Evolutionary conservation across 2,113 vertebrate genomes (phyloP).

Genomic region (Nerophis ophidion): DNA sequence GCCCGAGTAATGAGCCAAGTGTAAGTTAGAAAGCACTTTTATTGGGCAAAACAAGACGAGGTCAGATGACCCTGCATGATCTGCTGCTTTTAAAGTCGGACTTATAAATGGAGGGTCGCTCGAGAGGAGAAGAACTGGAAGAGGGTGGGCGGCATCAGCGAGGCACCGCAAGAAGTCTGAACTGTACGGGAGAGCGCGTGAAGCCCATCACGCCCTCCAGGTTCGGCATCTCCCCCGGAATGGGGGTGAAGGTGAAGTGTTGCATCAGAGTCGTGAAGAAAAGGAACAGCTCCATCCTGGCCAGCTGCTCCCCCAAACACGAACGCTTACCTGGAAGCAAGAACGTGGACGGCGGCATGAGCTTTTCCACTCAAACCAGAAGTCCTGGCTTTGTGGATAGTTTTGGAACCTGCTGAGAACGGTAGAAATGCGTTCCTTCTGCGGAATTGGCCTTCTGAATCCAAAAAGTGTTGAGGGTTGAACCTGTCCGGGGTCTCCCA

Average conservation of each 20-base stretch:
- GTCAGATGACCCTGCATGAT: no score
- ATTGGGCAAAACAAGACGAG: no score
- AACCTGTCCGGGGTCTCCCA: slow-evolving; percentile 79
- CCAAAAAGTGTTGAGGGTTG: slow-evolving; percentile 84
- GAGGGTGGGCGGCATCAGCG: slow-evolving; percentile 25
- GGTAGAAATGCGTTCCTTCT: slow-evolving; percentile 79
- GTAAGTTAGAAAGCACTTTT: no score
- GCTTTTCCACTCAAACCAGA: background rate
- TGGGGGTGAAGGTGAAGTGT: slow-evolving; percentile 52
- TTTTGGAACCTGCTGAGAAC: slow-evolving; percentile 78
- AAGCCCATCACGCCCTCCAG: slow-evolving; percentile 48
- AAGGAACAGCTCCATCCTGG: slow-evolving; percentile 78
- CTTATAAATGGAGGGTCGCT: no score
- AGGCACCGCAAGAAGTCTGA: slow-evolving; percentile 34
- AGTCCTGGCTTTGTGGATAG: background rate
- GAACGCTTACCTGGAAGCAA: slow-evolving; percentile 71
- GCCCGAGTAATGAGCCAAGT: no score
- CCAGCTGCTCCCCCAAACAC: slow-evolving; percentile 79
- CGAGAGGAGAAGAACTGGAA: no score
- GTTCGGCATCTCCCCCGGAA: slow-evolving; percentile 51
- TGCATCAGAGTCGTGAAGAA: slow-evolving; percentile 76
- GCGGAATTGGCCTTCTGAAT: slow-evolving; percentile 75
- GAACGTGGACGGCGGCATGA: background rate
- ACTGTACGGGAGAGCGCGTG: slow-evolving; percentile 32
- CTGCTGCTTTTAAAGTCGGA: no score